Conservation (phyloP, 2,888 invertebrate genomes). For the Dicycla oo region DNA sequence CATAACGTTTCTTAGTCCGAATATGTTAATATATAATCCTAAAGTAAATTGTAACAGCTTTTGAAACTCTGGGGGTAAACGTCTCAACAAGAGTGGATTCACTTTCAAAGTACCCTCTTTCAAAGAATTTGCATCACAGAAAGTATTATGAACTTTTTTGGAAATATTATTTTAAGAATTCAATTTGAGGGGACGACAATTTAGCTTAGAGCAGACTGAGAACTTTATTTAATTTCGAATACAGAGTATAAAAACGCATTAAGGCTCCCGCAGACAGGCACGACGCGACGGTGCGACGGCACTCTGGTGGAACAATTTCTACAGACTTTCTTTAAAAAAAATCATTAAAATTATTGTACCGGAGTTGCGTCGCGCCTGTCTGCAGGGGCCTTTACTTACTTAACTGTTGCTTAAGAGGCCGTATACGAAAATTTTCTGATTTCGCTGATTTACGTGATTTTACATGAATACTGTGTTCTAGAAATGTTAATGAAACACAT, state of each 20-base stretch:
- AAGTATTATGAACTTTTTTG: conserved; percentile 39
- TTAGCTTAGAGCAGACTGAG: conserved; percentile 8
- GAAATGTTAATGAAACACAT: too few relatives aligned
- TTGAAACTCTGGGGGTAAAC: conserved; percentile 8
- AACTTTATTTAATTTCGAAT: conserved; percentile 36
- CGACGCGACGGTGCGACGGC: too few relatives aligned
- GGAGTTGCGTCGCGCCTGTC: too few relatives aligned
- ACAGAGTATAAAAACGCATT: neutral
- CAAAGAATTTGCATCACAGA: conserved; percentile 44
- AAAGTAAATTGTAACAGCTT: conserved; percentile 37
- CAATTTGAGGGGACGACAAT: conserved; percentile 15
- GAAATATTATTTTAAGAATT: conserved; percentile 25
- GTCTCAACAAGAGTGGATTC: conserved; percentile 34
- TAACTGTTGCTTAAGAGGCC: too few relatives aligned
- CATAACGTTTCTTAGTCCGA: conserved; percentile 17
- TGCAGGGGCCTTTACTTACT: neutral
- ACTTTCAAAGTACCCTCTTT: conserved; percentile 27
- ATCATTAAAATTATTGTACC: too few relatives aligned
- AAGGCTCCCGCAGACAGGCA: too few relatives aligned
- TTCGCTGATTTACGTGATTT: too few relatives aligned
- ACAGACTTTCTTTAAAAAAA: too few relatives aligned
- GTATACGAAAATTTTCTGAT: too few relatives aligned
- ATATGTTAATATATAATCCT: conserved; percentile 41
- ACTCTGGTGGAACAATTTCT: too few relatives aligned
- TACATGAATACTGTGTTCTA: too few relatives aligned